Base-by-base conservation (phyloP, 30 jellyfish, hydroid and myxozoan genomes). In the Phacellophora camtschatica region DNA sequence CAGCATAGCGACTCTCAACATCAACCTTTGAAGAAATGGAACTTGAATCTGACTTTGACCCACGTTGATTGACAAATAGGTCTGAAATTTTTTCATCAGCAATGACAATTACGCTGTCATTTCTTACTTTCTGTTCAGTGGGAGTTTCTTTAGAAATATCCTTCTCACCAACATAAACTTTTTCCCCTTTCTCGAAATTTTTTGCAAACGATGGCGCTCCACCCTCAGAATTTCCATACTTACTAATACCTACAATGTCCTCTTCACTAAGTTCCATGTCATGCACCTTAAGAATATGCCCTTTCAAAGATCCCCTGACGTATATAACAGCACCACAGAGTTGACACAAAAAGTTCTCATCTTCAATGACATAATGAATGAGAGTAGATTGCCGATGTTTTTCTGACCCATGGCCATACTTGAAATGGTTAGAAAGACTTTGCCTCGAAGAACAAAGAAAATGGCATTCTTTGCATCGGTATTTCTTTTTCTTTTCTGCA, bases 291-390 rank as follows among this genome's bases (percentile, higher is more conserved):
- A 54, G 51, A 42, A 71, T 43, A 32, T 71, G 84, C 55, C 50
- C 50, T 20, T 71, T 71, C 50, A 71, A 57, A 31, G 71, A 45
- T 18, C 50, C 71, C 66, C 84, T 46, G 1, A 50, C 20, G 31
- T 71, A 71, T 6, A 71, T 71, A 27, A 71, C 71, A 15, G 84
- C 46, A 4, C 84, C 84, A 34, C 84, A 71, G 8, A 71, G 33
- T 28, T 71, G 84, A 71, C 84, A 71, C n/a, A 71, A n/a, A 48
- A 71, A 71, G 29, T 71, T 71, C 55, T 71, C 84, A 18, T 71
- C 84, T 32, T 71, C 84, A 19, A 71, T 71, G 27, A 71, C 31
- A 11, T 27, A 71, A 43, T 71, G 71, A 50, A 71, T 30, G 13
- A 71, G 50, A 8, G 84, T 71, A 4, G 71, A 23, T 36, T 48